phyloP scores from a whole-genome alignment of 1,140 invertebrate species.

The Harlomillsia oculata region DNA sequence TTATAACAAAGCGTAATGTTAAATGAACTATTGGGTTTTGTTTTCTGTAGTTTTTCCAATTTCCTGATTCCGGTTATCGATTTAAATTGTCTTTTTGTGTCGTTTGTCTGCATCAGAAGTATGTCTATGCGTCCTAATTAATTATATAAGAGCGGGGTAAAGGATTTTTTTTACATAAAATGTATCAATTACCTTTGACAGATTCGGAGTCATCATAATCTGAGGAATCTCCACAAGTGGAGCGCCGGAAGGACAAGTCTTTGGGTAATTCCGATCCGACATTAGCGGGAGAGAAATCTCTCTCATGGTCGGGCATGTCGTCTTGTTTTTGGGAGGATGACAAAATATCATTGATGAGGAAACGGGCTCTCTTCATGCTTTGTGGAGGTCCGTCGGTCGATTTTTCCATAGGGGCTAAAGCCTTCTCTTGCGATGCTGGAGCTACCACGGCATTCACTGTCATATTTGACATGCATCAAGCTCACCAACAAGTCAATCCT shows the following conservation, averaged over 20 bases:
- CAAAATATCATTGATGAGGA: constrained; percentile 35
- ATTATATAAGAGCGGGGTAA: too few relatives aligned
- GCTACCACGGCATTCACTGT: constrained; percentile 33
- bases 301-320: constrained; percentile 10
- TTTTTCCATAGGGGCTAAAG: constrained; percentile 16
- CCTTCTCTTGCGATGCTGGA: constrained; percentile 29
- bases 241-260: constrained; percentile 28
- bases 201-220: constrained; percentile 35
- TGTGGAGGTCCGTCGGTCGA: constrained; percentile 22
- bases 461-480: constrained; percentile 32
- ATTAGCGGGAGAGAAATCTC: constrained; percentile 5
- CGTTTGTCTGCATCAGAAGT: too few relatives aligned
- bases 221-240: constrained; percentile 30
- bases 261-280: constrained; percentile 27
- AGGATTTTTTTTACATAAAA: too few relatives aligned
- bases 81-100: too few relatives aligned
- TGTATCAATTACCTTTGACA: constrained; percentile 35
- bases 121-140: too few relatives aligned
- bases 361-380: constrained; percentile 33
- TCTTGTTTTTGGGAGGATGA: constrained; percentile 23
- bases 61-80: too few relatives aligned
- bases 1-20: too few relatives aligned
- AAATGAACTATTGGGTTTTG: too few relatives aligned
- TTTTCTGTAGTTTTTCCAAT: too few relatives aligned
- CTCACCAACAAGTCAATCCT: not conserved